phyloP scores from a whole-genome alignment of 2,113 vertebrate genomes.

The Alosa alosa region DNA sequence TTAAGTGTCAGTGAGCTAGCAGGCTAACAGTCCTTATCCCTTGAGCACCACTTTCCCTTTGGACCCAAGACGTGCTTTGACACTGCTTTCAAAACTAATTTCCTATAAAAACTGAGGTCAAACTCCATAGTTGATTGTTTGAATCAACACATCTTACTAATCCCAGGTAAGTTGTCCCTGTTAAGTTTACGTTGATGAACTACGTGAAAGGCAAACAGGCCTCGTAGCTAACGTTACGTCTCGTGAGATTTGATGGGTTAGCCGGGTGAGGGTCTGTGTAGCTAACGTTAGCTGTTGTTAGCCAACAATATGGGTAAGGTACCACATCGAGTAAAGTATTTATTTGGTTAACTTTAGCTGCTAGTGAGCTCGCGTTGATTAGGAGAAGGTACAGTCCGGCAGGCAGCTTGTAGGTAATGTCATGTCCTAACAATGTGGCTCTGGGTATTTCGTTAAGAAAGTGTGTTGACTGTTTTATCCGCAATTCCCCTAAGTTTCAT shows the following conservation, averaged over 20 bases:
- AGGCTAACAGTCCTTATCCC: constrained; percentile 53
- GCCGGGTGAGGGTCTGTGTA: not conserved
- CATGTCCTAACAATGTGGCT: too few relatives aligned
- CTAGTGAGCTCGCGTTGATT: not conserved
- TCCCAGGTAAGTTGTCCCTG: not conserved
- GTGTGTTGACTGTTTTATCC: not conserved
- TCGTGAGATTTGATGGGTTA: not conserved
- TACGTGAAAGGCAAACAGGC: constrained; percentile 6
- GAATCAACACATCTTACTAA: not conserved
- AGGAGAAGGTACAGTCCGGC: not conserved
- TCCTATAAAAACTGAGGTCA: not conserved
- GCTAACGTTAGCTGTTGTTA: not conserved
- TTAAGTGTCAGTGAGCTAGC: constrained; percentile 61
- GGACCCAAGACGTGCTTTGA: constrained; percentile 52
- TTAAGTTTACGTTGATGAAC: not conserved
- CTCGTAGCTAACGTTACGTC: not conserved
- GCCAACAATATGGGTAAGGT: not conserved
- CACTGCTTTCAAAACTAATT: not conserved
- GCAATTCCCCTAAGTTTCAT: not conserved
- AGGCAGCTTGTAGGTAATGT: not conserved
- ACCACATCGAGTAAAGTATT: not conserved
- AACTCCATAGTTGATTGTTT: not conserved
- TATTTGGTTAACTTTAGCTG: not conserved
- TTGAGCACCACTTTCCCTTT: constrained; percentile 58
- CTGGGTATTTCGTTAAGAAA: not conserved